These are phyloP conservation scores for Vanessa atalanta DNA, from an alignment of 1,140 invertebrate genomes.

Conservation along the genomic window DNA sequence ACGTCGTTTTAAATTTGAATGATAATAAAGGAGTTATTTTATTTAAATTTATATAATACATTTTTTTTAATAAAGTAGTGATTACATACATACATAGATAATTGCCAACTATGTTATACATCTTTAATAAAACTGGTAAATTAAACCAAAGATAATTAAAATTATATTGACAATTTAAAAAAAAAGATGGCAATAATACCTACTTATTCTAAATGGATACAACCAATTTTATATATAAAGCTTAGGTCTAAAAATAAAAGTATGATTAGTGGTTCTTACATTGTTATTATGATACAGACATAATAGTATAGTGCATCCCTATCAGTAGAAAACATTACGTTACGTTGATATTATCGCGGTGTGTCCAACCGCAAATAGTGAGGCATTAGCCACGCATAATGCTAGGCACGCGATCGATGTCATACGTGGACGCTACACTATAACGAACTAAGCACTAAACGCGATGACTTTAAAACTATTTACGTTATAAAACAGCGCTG, in stretches of 20 bases:
- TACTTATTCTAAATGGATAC: no score
- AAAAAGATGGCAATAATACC: no score
- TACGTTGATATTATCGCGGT: constrained; percentile 42
- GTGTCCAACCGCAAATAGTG: constrained; percentile 59
- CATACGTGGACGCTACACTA: constrained; percentile 30
- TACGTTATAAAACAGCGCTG: constrained; percentile 7
- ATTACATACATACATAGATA: no score
- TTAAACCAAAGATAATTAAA: no score
- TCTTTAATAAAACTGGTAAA: no score
- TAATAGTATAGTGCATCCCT: constrained; percentile 22
- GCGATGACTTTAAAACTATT: constrained; percentile 13
- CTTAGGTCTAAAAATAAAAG: not conserved
- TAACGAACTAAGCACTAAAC: constrained; percentile 19
- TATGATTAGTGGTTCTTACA: constrained; percentile 2
- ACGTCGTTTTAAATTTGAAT: no score
- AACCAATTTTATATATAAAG: not conserved
- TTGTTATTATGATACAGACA: constrained; percentile 16
- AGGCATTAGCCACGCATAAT: constrained; percentile 49
- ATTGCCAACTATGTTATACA: no score
- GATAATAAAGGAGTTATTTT: no score
- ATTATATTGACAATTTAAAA: not conserved
- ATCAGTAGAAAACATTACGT: constrained; percentile 40
- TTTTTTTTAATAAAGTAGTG: no score
- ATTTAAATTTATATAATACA: no score
- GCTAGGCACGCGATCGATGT: constrained; percentile 56